Base-by-base conservation (phyloP, 1,140 invertebrate species). In the Micrasema longulum region DNA sequence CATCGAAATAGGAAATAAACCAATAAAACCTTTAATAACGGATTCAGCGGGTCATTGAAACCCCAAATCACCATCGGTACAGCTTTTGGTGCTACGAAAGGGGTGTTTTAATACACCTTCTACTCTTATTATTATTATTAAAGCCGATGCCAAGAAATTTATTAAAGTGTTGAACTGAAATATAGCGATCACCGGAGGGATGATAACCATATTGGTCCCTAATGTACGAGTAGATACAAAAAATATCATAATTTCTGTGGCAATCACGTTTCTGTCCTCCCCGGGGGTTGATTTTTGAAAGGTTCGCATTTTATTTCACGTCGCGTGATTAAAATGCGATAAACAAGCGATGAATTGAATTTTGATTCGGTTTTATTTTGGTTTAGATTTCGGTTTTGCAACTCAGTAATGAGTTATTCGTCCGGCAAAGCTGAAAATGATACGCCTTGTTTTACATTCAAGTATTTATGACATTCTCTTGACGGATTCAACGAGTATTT, bases 11-110 rank as follows among this genome's bases (percentile, higher is more conserved):
- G 55, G 55, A 60, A 60, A 60, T 60, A 60, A 60, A 41, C 55
- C 55, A 60, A 60, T 60, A 60, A 60, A 60, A 60, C 35, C 55
- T 22, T 60, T 60, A 60, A 60, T 60, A 60, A 41, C 18, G 55
- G 16, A 41, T 38, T 60, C 31, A 22, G 22, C 9, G 55, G 55
- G 55, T 60, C 55, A 60, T 60, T 60, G 10, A 38, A 38, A 60
- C 14, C 36, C 55, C n/a, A 41, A 55, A 60, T 60, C 55, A 22
- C 35, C 55, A 41, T 41, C 18, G 10, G 10, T 12, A 48, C 52
- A 14, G 52, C 26, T n/a, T 16, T 16, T 5, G 43, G n/a, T 9
- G 43, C n/a, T 12, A 11, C 3, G 50, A 2, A n/a, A 7, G 18
- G 14, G 35, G 35, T 16, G 55, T 10, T 41, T 35, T 16, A 43